phyloP scores from a whole-genome alignment of 1,140 invertebrate genomes.

The Euura lappo region DNA sequence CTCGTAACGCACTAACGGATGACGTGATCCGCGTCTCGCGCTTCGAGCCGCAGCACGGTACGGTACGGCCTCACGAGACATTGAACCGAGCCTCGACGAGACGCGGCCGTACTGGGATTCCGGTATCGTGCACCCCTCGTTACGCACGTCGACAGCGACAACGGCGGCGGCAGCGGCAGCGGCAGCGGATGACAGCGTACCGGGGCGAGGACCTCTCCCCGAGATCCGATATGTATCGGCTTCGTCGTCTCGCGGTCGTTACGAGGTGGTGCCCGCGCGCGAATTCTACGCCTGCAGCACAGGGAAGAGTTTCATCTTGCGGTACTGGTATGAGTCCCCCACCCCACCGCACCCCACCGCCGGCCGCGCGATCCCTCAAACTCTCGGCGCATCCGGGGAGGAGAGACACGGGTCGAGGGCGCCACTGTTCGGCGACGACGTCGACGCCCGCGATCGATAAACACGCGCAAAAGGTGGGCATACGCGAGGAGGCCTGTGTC shows the following conservation, averaged over 20 bases:
- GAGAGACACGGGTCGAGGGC: slow-evolving; percentile 36
- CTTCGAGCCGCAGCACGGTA: too few species aligned
- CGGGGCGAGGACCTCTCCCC: not conserved
- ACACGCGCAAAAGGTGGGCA: slow-evolving; percentile 14
- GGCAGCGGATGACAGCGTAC: not conserved
- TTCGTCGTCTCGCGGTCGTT: too few species aligned
- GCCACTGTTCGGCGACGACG: slow-evolving; percentile 48
- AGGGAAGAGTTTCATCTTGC: too few species aligned
- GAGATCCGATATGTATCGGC: too few species aligned
- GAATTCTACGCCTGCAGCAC: too few species aligned
- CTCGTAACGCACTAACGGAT: not conserved
- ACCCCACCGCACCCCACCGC: slow-evolving; percentile 23
- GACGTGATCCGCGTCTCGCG: too few species aligned
- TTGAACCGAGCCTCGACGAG: too few species aligned
- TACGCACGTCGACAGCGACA: not conserved
- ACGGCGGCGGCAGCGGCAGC: not conserved
- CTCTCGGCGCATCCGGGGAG: not conserved
- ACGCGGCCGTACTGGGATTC: not conserved
- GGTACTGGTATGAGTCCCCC: not conserved
- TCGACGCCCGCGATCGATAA: slow-evolving; percentile 49
- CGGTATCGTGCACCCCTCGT: not conserved
- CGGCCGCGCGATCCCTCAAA: too few species aligned
- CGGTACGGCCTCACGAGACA: too few species aligned
- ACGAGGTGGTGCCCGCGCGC: too few species aligned
- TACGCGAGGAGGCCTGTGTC: not conserved